Evolutionary conservation across 2,797 vertebrate genomes (phyloP).

Genomic region (Manis pentadactyla): DNA sequence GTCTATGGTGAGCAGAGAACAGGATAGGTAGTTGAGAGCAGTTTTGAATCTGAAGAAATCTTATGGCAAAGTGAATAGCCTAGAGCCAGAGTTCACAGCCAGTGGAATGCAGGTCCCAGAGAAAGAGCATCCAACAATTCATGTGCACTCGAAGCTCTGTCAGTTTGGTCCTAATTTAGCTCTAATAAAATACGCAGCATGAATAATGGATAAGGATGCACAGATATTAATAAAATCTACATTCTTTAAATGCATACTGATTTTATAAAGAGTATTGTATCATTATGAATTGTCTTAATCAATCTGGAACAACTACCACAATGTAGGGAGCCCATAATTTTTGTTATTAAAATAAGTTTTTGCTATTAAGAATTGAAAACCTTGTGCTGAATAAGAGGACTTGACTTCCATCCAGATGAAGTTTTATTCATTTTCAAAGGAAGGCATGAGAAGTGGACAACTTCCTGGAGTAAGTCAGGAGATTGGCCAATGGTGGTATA

Average conservation of each 20-base stretch:
- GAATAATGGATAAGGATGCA: conserved; percentile 62
- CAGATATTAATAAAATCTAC: conserved; percentile 53
- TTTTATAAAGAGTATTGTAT: conserved; percentile 5
- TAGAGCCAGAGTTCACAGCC: not conserved
- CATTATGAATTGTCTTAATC: conserved; percentile 43
- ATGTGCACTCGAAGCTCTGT: not conserved
- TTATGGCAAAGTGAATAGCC: not conserved
- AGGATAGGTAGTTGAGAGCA: not conserved
- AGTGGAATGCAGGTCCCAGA: not conserved
- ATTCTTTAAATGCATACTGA: conserved; percentile 36
- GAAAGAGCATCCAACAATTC: not conserved
- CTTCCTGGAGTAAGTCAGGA: not conserved
- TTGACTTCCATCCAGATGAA: not conserved
- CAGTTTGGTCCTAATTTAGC: conserved; percentile 57
- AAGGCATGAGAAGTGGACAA: not conserved
- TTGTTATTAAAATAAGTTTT: conserved; percentile 33
- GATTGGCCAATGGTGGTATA: not conserved
- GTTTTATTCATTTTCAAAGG: not conserved
- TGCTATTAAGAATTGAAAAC: not conserved
- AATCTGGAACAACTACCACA: not conserved
- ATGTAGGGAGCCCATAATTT: not conserved
- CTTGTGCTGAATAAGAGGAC: not conserved
- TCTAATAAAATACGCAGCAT: conserved; percentile 34
- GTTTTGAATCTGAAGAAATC: not conserved
- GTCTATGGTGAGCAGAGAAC: not conserved